phyloP scores from a whole-genome alignment of 2,888 invertebrate genomes.

The Eucera pruinosa region DNA sequence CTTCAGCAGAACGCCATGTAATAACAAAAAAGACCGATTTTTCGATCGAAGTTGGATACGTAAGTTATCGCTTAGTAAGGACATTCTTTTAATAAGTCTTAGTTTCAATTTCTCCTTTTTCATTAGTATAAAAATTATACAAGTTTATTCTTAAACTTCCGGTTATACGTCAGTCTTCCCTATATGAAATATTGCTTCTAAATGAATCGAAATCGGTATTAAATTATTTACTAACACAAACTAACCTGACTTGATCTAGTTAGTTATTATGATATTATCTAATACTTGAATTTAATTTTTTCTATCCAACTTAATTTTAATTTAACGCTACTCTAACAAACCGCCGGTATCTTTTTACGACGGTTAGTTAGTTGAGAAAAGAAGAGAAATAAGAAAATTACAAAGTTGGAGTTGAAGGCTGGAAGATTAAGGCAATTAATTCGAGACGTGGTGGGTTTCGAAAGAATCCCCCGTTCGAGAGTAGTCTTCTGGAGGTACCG shows the following conservation, averaged over 20 bases:
- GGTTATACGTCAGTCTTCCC: too few species aligned
- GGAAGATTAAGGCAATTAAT: constrained; percentile 73
- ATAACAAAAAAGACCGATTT: too few species aligned
- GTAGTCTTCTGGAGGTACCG: constrained; percentile 55
- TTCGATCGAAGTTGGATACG: too few species aligned
- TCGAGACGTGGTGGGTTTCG: constrained; percentile 55
- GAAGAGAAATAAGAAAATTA: constrained; percentile 34
- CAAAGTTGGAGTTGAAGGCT: constrained; percentile 64
- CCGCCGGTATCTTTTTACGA: constrained; percentile 14
- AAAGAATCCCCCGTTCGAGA: constrained; percentile 41
- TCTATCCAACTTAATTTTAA: constrained; percentile 5
- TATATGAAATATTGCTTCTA: too few species aligned
- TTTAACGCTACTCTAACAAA: constrained; percentile 21
- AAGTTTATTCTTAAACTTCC: too few species aligned
- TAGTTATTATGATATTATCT: neutral
- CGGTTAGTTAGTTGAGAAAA: constrained; percentile 7
- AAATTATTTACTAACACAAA: too few species aligned
- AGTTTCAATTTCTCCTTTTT: too few species aligned
- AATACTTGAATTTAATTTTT: neutral
- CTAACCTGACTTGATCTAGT: neutral
- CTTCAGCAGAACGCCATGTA: too few species aligned
- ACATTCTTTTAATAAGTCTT: too few species aligned
- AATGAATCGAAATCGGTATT: too few species aligned
- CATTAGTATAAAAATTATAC: too few species aligned
- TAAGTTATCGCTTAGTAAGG: too few species aligned